These are phyloP conservation scores for Melikaiella ostensackeni DNA, from an alignment of 2,888 invertebrate genomes.

Conservation along the genomic window DNA sequence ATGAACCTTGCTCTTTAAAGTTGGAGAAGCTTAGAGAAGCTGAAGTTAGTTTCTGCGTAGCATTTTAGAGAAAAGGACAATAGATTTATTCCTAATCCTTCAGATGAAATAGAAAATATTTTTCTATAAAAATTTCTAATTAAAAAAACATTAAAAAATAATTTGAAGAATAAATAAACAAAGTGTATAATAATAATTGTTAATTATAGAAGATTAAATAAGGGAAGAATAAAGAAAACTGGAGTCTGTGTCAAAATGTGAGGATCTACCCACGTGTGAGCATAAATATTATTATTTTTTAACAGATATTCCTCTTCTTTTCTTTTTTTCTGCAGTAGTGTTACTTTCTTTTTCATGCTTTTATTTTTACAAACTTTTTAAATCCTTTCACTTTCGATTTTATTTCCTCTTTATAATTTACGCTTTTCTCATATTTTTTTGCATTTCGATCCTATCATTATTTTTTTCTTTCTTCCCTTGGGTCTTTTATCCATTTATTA, in stretches of 20 bases:
- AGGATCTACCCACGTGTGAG: neutral
- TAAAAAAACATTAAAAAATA: neutral
- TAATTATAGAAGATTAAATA: neutral
- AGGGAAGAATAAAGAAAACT: neutral
- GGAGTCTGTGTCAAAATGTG: neutral
- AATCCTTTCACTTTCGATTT: no score
- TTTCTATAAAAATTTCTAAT: neutral
- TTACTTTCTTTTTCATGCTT: neutral
- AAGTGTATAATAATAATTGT: neutral
- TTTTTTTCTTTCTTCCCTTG: no score
- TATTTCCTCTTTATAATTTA: no score
- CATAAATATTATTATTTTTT: neutral
- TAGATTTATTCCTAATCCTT: neutral
- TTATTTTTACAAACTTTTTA: neutral
- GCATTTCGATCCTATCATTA: no score
- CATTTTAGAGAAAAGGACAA: neutral
- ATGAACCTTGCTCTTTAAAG: conserved; percentile 24
- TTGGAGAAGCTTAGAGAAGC: neutral
- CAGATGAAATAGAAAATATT: neutral
- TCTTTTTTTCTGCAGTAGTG: neutral
- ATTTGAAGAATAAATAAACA: neutral
- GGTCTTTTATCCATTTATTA: no score
- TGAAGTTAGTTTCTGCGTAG: conserved; percentile 1
- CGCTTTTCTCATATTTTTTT: no score
- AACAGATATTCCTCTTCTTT: neutral